Conservation (phyloP, 2,113 vertebrate genomes). For the Toxotes jaculatrix region DNA sequence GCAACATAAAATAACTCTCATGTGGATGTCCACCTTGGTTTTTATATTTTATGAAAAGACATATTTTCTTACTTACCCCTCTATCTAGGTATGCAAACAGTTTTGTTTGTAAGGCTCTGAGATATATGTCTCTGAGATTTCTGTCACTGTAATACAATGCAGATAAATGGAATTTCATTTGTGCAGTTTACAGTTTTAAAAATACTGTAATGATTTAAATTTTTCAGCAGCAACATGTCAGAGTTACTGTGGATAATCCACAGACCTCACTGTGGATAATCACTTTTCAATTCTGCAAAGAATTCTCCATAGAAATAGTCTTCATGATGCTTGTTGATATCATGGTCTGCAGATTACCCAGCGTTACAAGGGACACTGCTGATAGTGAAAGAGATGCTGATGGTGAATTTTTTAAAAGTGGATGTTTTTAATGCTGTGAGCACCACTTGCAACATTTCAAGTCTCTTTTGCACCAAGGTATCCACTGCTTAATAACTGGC, state of each 20-base stretch:
- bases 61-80: neutral
- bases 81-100: neutral
- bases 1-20: slow-evolving; percentile 27
- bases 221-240: too few species aligned
- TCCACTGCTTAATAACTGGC: neutral
- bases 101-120: neutral
- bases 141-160: neutral
- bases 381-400: neutral
- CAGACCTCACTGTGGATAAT: neutral
- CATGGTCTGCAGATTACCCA: too few species aligned
- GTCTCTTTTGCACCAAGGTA: too few species aligned
- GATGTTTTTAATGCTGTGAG: neutral
- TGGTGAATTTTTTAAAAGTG: neutral
- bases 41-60: neutral
- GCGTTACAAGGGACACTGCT: too few species aligned
- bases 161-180: neutral
- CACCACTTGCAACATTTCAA: neutral
- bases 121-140: too few species aligned
- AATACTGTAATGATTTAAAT: neutral
- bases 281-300: too few species aligned
- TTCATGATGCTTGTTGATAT: too few species aligned
- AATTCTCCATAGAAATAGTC: too few species aligned
- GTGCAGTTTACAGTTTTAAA: neutral
- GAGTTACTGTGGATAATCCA: too few species aligned
- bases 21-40: neutral